phyloP scores from a whole-genome alignment of 2,113 vertebrate genomes.

The Leucopternis melanops region DNA sequence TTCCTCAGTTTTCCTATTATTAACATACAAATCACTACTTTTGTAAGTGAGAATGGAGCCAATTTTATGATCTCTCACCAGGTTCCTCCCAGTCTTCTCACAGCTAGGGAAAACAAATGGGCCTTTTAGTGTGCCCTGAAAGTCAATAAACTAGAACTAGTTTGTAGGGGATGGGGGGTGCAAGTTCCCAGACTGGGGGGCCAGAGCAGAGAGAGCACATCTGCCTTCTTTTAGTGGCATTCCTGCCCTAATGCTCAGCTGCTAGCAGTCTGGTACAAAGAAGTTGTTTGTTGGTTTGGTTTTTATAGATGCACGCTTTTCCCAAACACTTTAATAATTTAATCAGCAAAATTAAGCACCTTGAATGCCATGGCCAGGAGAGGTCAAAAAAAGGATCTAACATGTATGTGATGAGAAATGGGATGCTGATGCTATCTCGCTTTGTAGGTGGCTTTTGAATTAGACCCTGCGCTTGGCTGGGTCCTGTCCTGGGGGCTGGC shows the following conservation, averaged over 20 bases:
- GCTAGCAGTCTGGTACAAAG: background rate
- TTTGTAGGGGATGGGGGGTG: background rate
- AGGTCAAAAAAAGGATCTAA: background rate
- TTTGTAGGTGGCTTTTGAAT: background rate
- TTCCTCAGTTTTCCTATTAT: background rate
- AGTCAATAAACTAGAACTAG: background rate
- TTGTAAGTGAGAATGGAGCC: background rate
- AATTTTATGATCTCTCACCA: slow-evolving; percentile 2
- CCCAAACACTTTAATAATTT: background rate
- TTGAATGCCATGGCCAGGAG: background rate
- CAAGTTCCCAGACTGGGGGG: background rate
- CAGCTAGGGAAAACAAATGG: slow-evolving; percentile 20
- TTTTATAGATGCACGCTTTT: background rate
- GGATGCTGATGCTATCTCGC: background rate
- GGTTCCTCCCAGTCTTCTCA: background rate
- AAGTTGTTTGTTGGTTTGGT: background rate
- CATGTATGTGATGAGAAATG: background rate
- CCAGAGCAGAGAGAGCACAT: background rate
- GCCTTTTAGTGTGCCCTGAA: background rate
- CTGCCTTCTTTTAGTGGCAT: background rate
- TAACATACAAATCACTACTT: slow-evolving; percentile 6
- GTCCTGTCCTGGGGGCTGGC: background rate
- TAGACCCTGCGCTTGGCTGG: background rate
- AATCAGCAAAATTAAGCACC: background rate
- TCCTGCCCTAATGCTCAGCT: background rate